Evolutionary conservation across 2,113 vertebrate genomes (phyloP), one percentile per base, ranked within the genome.

Genomic region (Pseudonaja textilis): DNA sequence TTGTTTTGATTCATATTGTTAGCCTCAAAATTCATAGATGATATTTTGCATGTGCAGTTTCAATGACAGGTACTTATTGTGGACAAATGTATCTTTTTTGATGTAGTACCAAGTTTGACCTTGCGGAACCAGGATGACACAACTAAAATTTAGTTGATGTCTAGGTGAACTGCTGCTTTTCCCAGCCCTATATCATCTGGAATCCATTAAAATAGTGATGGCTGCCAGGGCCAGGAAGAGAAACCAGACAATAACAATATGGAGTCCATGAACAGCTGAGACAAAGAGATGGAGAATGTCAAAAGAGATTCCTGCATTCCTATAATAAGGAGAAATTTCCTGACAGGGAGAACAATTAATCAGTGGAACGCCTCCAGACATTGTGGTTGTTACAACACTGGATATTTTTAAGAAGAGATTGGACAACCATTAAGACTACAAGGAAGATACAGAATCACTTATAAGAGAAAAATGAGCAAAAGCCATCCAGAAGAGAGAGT

Each of bases 1-100:
- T 92, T 94, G 87, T 91, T 95, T 88, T 95, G 47, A 74, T 47
- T 95, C 0, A 0, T 45, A 91, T n/a, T 94, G 90, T 94, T 95
- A 96, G 64, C 54, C 81, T 89, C 93, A 96, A 96, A 96, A 94
- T 90, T 94, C 93, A 94, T 50, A 52, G 42, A 85, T 0, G 2
- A 18, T 85, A 93, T 92, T 95, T 92, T 92, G 50, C 59, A 94
- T 93, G 94, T 93, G 34, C 4, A 22, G 50, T 50, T 85, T 89
- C 57, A 89, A 11, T 88, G 25, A 92, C 42, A 86, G 57, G 18
- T 39, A 12, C 59, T 39, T 42, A 85, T n/a, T 47, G 29, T 29
- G 29, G 45, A 10, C 0, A 81, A 56, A 10, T 3, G 4, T n/a
- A 23, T 57, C 1, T 0, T n/a, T 5, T 34, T 16, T 11, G 25